Evolutionary conservation across 2,888 invertebrate species (phyloP).

Genomic region (Oeneis ivallda): DNA sequence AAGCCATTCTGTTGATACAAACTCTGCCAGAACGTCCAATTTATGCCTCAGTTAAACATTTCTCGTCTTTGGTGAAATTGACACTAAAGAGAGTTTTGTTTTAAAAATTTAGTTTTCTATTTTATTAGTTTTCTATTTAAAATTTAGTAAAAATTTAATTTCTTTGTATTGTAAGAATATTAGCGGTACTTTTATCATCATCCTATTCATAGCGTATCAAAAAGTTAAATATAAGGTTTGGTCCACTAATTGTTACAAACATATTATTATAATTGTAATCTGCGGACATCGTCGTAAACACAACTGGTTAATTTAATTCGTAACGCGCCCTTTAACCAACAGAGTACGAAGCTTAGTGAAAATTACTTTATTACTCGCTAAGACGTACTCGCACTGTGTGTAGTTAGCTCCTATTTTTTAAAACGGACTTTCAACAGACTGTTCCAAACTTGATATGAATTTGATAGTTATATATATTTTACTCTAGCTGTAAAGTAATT

Average conservation of each 20-base stretch:
- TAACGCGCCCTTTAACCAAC: neutral
- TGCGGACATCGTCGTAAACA: slow-evolving; percentile 18
- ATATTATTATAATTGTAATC: slow-evolving; percentile 13
- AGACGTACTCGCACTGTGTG: neutral
- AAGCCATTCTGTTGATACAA: no score
- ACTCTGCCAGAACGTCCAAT: no score
- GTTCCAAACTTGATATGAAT: neutral
- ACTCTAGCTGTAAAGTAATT: no score
- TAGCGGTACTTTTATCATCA: no score
- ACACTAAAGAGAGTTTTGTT: no score
- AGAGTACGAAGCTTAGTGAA: slow-evolving; percentile 4
- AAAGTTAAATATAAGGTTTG: slow-evolving; percentile 2
- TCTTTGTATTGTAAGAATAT: no score
- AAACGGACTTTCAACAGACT: neutral
- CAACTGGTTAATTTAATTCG: slow-evolving; percentile 20
- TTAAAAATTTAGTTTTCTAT: neutral
- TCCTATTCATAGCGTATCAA: neutral
- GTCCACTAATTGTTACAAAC: slow-evolving; percentile 10
- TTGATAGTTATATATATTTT: no score
- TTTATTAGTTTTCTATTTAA: no score
- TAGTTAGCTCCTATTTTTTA: neutral
- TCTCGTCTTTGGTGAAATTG: no score
- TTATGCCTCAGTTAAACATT: no score
- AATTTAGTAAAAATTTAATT: no score
- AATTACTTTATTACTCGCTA: slow-evolving; percentile 11